Evolutionary conservation across 2,888 invertebrate genomes (phyloP).

Genomic region (Pandemis cinnamomeana): DNA sequence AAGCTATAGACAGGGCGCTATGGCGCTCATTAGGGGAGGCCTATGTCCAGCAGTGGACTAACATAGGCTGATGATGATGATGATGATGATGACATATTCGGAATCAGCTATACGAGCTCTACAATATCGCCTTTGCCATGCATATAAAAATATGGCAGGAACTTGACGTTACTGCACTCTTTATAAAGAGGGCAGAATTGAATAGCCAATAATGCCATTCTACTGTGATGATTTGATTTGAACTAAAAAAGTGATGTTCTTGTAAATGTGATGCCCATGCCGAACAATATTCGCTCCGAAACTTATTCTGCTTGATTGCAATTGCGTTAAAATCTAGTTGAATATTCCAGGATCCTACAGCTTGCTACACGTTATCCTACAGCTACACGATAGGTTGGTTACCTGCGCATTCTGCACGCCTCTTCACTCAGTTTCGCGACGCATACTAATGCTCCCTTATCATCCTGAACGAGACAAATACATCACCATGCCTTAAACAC

Average conservation of each 20-base stretch:
- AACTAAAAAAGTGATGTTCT: neutral
- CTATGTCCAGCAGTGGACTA: no score
- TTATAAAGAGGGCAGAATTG: no score
- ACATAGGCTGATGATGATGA: no score
- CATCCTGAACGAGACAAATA: constrained; percentile 44
- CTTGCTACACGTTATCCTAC: neutral
- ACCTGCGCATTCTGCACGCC: constrained; percentile 55
- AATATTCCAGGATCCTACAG: neutral
- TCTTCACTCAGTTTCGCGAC: constrained; percentile 60
- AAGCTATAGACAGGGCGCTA: no score
- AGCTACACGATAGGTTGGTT: constrained; percentile 7
- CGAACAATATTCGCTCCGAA: neutral
- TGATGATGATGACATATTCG: no score
- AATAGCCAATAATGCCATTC: no score
- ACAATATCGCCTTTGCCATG: no score
- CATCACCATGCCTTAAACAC: constrained; percentile 31
- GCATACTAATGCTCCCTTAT: constrained; percentile 64
- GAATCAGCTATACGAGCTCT: no score
- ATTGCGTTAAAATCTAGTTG: neutral
- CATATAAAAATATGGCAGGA: no score
- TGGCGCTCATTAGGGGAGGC: no score
- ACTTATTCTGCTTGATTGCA: neutral
- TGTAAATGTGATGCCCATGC: neutral
- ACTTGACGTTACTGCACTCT: no score
- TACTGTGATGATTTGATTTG: no score